These are phyloP conservation scores for Styela plicata DNA, from an alignment of 23 tunicate species.

Conservation along the genomic window DNA sequence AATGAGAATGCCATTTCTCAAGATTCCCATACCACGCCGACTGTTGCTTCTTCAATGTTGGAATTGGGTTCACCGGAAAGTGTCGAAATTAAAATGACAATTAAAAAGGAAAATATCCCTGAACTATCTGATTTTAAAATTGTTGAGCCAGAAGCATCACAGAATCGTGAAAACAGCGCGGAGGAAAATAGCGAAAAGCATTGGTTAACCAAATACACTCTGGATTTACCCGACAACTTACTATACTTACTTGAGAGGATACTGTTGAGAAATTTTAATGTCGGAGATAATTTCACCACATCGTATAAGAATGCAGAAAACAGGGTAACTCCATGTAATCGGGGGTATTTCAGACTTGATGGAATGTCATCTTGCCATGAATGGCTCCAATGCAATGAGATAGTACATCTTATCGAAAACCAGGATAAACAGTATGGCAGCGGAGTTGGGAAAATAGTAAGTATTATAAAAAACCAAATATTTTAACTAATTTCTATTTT, in stretches of 20 bases:
- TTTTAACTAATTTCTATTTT: too few relatives aligned
- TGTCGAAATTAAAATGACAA: too few relatives aligned
- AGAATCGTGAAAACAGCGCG: background rate
- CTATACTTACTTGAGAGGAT: background rate
- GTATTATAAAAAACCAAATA: background rate
- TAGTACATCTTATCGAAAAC: background rate
- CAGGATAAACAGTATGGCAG: background rate
- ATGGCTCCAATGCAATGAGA: conserved; percentile 15
- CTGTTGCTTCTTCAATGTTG: too few relatives aligned
- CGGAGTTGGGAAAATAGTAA: conserved; percentile 33
- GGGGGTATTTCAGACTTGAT: conserved; percentile 12
- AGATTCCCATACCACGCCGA: too few relatives aligned
- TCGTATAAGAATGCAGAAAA: background rate
- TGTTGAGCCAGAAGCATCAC: background rate
- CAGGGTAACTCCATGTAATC: background rate
- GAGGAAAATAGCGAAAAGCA: background rate
- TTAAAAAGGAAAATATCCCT: too few relatives aligned
- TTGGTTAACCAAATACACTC: conserved; percentile 3
- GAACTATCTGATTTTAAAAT: too few relatives aligned
- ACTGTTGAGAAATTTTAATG: conserved; percentile 2
- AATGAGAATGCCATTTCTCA: too few relatives aligned
- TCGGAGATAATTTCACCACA: background rate
- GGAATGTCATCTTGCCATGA: conserved; percentile 18
- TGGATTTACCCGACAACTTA: conserved; percentile 3
- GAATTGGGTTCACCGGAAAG: too few relatives aligned